phyloP scores from a whole-genome alignment of 2,113 vertebrate genomes.

The Odontesthes bonariensis region DNA sequence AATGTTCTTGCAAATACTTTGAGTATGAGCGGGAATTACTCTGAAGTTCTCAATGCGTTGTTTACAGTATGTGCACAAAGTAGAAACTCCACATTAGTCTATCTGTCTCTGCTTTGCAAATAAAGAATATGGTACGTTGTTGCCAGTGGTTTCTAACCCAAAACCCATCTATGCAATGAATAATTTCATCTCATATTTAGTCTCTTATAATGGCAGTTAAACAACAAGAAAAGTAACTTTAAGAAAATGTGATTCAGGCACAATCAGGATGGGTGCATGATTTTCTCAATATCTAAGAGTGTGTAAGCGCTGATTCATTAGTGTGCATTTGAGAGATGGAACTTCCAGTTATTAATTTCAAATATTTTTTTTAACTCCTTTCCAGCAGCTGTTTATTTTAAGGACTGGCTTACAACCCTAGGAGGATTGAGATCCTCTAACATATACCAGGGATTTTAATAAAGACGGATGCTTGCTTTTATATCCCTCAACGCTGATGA shows the following conservation, averaged over 20 bases:
- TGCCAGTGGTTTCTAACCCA: neutral
- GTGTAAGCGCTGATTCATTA: too few relatives aligned
- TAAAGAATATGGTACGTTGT: neutral
- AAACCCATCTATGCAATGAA: too few relatives aligned
- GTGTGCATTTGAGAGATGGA: conserved; percentile 4
- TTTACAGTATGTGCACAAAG: neutral
- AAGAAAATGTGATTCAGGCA: neutral
- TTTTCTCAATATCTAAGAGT: too few relatives aligned
- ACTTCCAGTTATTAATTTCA: conserved; percentile 42
- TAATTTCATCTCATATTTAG: neutral
- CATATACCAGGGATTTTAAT: conserved; percentile 66
- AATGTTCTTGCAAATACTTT: conserved; percentile 33
- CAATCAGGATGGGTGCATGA: too few relatives aligned
- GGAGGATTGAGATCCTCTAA: conserved; percentile 43
- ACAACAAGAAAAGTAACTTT: neutral
- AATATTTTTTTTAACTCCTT: conserved; percentile 11
- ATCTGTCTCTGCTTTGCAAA: fast-evolving
- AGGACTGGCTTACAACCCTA: conserved; percentile 51
- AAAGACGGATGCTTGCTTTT: conserved; percentile 74
- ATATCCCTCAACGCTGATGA: conserved; percentile 64
- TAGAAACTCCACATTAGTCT: neutral
- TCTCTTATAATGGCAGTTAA: neutral
- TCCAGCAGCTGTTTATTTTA: conserved; percentile 74
- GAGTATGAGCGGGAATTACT: neutral
- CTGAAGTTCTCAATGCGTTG: conserved; percentile 5